These are phyloP conservation scores for Phylloscopus whistleri DNA, from an alignment of 2,113 vertebrate genomes.

Conservation along the genomic window DNA sequence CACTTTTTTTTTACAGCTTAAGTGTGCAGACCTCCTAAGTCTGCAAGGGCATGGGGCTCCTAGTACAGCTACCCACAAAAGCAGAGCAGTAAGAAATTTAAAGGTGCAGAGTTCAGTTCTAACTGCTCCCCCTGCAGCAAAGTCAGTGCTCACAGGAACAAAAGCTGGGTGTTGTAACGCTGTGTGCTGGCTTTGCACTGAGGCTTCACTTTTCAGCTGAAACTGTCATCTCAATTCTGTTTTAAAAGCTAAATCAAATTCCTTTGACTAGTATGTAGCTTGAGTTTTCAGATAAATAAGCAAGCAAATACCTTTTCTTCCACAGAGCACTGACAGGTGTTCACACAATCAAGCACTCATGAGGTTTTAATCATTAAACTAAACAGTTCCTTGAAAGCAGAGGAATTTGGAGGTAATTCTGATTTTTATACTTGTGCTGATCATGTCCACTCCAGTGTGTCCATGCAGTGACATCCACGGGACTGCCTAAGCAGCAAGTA, in stretches of 20 bases:
- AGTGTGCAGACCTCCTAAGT: not conserved
- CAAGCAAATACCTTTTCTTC: not conserved
- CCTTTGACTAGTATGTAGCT: not conserved
- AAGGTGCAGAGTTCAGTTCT: not conserved
- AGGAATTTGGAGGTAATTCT: conserved; percentile 29
- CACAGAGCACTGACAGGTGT: conserved; percentile 8
- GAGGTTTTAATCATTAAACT: conserved; percentile 54
- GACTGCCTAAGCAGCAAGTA: not conserved
- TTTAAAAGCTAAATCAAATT: conserved; percentile 11
- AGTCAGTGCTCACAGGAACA: not conserved
- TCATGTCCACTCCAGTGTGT: not conserved
- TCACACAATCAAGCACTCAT: conserved; percentile 6
- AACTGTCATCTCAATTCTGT: not conserved
- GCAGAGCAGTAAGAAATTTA: not conserved
- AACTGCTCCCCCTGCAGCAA: not conserved
- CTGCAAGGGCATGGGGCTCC: fast-evolving
- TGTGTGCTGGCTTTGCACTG: not conserved
- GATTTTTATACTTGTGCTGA: not conserved
- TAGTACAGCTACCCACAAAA: not conserved
- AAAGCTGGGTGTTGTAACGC: not conserved
- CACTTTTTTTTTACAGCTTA: not conserved
- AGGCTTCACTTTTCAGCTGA: not conserved
- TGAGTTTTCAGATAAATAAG: conserved; percentile 34
- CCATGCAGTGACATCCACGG: not conserved
- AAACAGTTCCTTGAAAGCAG: conserved; percentile 42